phyloP scores from a whole-genome alignment of 2,797 vertebrate species.

The Cercopithecus neglectus region DNA sequence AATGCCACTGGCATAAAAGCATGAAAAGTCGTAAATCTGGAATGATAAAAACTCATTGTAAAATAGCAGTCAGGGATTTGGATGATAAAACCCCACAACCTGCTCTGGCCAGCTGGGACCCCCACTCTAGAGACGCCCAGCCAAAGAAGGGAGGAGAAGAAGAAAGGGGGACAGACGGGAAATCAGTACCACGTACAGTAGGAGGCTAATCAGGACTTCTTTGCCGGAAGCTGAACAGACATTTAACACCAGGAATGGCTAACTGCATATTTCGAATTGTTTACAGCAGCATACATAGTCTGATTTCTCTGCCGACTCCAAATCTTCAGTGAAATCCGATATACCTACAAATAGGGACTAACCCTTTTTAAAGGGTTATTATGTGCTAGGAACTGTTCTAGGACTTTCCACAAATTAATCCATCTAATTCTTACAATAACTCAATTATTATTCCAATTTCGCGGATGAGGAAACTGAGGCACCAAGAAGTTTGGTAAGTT shows the following conservation, averaged over 20 bases:
- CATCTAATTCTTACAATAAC: background rate
- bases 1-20: constrained; percentile 39
- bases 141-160: background rate
- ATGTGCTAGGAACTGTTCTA: background rate
- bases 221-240: background rate
- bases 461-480: background rate
- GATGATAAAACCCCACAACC: background rate
- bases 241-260: background rate
- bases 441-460: background rate
- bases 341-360: background rate
- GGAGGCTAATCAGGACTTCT: background rate
- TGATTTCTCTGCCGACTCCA: background rate
- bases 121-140: background rate
- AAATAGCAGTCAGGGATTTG: constrained; percentile 34
- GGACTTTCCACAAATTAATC: constrained; percentile 1
- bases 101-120: background rate
- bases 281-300: background rate
- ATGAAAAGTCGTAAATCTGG: constrained; percentile 64
- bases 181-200: background rate
- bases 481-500: background rate
- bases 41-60: background rate
- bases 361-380: background rate
- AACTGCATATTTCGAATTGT: background rate
- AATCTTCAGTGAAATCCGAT: background rate
- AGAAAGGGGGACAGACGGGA: background rate